Evolutionary conservation across 2,113 vertebrate genomes (phyloP).

Genomic region (Hyaena hyaena): DNA sequence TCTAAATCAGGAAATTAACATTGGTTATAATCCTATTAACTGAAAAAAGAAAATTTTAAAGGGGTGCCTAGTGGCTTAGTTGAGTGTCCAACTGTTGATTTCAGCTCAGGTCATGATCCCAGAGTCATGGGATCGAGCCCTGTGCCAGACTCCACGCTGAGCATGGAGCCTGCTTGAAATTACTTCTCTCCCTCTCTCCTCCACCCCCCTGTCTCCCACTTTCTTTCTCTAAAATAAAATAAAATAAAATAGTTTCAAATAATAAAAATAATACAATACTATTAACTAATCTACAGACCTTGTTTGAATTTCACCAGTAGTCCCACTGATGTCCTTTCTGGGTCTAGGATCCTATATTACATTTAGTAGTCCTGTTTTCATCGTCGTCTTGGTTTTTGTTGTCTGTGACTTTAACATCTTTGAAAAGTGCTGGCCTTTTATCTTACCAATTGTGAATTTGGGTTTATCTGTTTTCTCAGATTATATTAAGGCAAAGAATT

Average conservation of each 20-base stretch:
- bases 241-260: too few species aligned
- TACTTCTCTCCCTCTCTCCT: too few species aligned
- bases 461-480: not conserved
- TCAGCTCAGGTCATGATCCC: too few species aligned
- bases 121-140: too few species aligned
- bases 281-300: not conserved
- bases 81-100: too few species aligned
- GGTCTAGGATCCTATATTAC: not conserved
- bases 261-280: not conserved
- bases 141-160: too few species aligned
- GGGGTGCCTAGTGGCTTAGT: too few species aligned
- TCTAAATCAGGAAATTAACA: not conserved
- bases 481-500: not conserved
- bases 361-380: not conserved
- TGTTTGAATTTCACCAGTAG: not conserved
- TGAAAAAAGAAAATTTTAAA: not conserved
- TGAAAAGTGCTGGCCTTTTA: not conserved
- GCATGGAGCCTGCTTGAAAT: too few species aligned
- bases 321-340: not conserved
- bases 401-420: not conserved
- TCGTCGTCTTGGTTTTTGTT: not conserved
- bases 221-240: too few species aligned
- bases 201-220: too few species aligned
- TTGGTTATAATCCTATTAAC: not conserved
- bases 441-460: constrained; percentile 20